Evolutionary conservation across 2,797 vertebrate species (phyloP), one percentile per base, ranked within the genome.

Genomic region (Nothura maculosa): DNA sequence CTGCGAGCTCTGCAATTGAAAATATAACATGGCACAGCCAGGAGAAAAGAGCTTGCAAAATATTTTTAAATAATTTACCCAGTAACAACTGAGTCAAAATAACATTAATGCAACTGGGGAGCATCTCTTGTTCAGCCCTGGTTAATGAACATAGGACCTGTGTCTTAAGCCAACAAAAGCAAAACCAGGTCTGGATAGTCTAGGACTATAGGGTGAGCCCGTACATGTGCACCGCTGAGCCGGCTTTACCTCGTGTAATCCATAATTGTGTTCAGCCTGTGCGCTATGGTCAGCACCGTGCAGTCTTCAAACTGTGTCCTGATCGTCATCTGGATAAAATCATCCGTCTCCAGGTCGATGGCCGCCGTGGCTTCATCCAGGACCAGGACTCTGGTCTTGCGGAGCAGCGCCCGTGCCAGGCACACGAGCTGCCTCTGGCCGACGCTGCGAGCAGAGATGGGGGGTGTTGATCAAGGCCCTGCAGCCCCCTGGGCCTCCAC

Each of bases 201-300:
- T 15, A 48, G 38, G 55, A 40, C 54, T 34, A 21, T 6, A 36
- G 0, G 0, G 25, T 0, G 0, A 87, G 36, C 43, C 6, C 18
- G 4, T 20, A 0, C 0, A 38, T 42, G 3, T 0, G 0, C 14
- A 2, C 25, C 45, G 1, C 2, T 1, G 10, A 9, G 34, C 63
- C 47, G 1, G 3, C n/a, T 52, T 81, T 30, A 99, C 99, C 99
- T 99, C 52, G 98, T 99, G 93, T 99, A 99, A 95, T 99, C 99
- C 99, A 99, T 99, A 95, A 99, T 99, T 0, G 99, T 99, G 98
- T 99, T 99, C 82, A 99, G 99, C 83, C 99, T 98, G 95, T 99
- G 99, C 2, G 99, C 99, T 12, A 99, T 99, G 73, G 99, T 99
- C 89, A 99, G 98, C 75, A 99, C 99, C 0, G 99, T 99, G 97